Evolutionary conservation across 2,888 invertebrate species (phyloP), one percentile per base, ranked within the genome.

Genomic region (Syrphus vitripennis): DNA sequence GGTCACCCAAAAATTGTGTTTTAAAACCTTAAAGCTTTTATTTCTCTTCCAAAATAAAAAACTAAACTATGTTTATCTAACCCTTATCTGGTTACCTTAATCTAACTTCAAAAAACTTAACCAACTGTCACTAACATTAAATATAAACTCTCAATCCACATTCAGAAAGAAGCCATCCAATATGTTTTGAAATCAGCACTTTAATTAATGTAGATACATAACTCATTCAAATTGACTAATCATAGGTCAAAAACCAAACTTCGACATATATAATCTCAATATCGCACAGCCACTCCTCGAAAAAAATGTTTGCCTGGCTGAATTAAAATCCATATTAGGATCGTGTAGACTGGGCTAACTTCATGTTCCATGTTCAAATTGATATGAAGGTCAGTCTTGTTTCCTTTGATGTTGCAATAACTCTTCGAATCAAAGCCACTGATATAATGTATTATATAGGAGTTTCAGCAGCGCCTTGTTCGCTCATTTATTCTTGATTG

Each of bases 381-480:
- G 69, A 63, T 76, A 67, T 40, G 81, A 86, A 86, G 84, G 84
- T 81, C 69, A 70, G 29, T 67, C 34, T 55, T 75, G 61, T 42
- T 70, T 63, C 80, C 79, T 80, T 83, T 83, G 83, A 83, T 77
- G 84, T 81, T 70, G 84, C 84, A 61, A 81, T 81, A 75, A 57
- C 37, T 83, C 48, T 69, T 61, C 63, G 75, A 59, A 79, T 75
- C 53, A 53, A 63, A 75, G 19, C 21, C 10, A n/a, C n/a, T 42
- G 74, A 59, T 77, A 72, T 55, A 55, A 37, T 9, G 1, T 31
- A 31, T 2, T 37, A 42, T 42, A 16, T 42, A 42, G 9, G 16
- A 42, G 10, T 26, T 5, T 16, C 53, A 65, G 79, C 53, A 65
- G 79, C n/a, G 45, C 7, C 55, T 61, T 61, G 76, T 48, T 24